Percentiles rank a stretch among this genome's conserved stretches.
phyloP scores from a whole-genome alignment of 2,797 vertebrate species.

The Bradypodion pumilum region DNA sequence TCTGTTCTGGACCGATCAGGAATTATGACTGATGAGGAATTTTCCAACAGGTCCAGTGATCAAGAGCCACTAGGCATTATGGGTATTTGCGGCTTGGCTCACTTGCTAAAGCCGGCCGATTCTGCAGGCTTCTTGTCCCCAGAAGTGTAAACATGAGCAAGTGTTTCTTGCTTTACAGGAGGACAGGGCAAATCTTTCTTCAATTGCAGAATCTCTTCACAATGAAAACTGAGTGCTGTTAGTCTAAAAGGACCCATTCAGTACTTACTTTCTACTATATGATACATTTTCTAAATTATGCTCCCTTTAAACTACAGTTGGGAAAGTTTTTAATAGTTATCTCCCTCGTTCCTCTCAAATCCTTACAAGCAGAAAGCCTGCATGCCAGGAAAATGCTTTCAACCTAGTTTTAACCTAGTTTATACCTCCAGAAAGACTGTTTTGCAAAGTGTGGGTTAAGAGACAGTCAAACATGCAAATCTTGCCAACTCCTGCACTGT shows the following conservation, averaged over 20 bases:
- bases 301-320: neutral
- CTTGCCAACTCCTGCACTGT: too few species aligned
- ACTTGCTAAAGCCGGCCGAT: neutral
- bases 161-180: neutral
- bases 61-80: neutral
- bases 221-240: neutral
- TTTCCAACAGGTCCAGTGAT: neutral
- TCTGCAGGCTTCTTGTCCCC: neutral
- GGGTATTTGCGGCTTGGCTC: neutral
- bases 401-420: too few species aligned
- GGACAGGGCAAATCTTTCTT: neutral
- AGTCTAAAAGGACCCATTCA: neutral
- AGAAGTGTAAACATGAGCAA: neutral
- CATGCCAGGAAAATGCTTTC: neutral
- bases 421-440: neutral
- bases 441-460: too few species aligned
- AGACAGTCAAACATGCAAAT: neutral
- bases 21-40: neutral
- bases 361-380: neutral
- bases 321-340: neutral
- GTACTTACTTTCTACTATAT: neutral
- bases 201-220: neutral
- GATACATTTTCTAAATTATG: neutral
- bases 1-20: too few species aligned
- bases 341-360: neutral